Percentiles rank a stretch among this genome's conserved stretches.
These are phyloP conservation scores for Platichthys flesus DNA, from an alignment of 2,113 vertebrate species.

Conservation along the genomic window DNA sequence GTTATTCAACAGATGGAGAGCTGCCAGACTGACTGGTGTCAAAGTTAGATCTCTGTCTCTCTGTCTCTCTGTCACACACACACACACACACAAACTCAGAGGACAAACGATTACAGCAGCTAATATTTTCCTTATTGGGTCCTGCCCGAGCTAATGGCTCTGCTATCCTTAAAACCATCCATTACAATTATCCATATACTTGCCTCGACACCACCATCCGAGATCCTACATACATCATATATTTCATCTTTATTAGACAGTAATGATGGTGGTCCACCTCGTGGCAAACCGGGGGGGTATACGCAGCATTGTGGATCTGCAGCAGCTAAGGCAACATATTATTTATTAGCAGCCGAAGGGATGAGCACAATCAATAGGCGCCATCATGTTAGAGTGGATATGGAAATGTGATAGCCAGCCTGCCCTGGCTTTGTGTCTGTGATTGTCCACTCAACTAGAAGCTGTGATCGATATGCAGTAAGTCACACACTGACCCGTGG, in stretches of 20 bases:
- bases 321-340: slow-evolving; percentile 48
- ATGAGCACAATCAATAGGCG: slow-evolving; percentile 46
- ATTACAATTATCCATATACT: slow-evolving; percentile 55
- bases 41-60: neutral
- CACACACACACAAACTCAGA: slow-evolving; percentile 4
- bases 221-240: slow-evolving; percentile 45
- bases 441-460: slow-evolving; percentile 45
- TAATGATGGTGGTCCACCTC: slow-evolving; percentile 48
- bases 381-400: slow-evolving; percentile 57
- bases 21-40: slow-evolving; percentile 35
- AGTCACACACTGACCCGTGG: slow-evolving; percentile 28
- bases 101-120: slow-evolving; percentile 11
- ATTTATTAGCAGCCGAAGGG: slow-evolving; percentile 59
- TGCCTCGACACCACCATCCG: slow-evolving; percentile 45
- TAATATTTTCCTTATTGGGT: slow-evolving; percentile 47
- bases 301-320: slow-evolving; percentile 41
- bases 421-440: slow-evolving; percentile 49
- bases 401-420: slow-evolving; percentile 58
- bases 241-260: slow-evolving; percentile 66
- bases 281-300: slow-evolving; percentile 44
- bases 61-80: slow-evolving; percentile 11
- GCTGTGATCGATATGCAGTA: slow-evolving; percentile 57
- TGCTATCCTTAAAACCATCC: slow-evolving; percentile 46
- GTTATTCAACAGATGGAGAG: slow-evolving; percentile 15
- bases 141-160: slow-evolving; percentile 15